These are phyloP conservation scores for Heliangelus exortis DNA, from an alignment of 2,797 vertebrate genomes.

Conservation along the genomic window DNA sequence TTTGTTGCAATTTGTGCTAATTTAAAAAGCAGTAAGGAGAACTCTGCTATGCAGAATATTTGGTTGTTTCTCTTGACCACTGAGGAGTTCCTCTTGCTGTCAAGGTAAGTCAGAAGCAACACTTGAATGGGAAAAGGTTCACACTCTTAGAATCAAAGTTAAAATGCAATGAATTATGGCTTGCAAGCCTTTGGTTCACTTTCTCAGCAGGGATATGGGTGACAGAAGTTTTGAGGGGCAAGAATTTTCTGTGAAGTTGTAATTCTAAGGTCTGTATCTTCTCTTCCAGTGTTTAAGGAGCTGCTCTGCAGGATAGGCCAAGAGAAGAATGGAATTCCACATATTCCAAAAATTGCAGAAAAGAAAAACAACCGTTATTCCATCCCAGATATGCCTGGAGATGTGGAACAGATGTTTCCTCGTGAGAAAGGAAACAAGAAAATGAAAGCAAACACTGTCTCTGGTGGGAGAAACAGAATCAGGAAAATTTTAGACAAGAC, in stretches of 20 bases:
- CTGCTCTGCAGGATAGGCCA: constrained; percentile 89
- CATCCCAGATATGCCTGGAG: constrained; percentile 92
- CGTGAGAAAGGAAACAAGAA: constrained; percentile 92
- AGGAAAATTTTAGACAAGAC: constrained; percentile 97
- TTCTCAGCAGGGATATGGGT: neutral
- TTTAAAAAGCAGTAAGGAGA: neutral
- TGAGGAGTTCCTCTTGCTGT: neutral
- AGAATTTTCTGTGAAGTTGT: neutral
- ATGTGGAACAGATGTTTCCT: constrained; percentile 89
- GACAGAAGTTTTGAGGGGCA: neutral
- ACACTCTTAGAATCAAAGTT: neutral
- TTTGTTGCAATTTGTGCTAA: neutral
- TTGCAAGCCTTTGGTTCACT: neutral
- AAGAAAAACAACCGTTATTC: constrained; percentile 96
- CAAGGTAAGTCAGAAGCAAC: neutral
- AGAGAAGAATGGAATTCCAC: constrained; percentile 91
- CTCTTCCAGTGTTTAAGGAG: constrained; percentile 92
- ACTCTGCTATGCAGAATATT: neutral
- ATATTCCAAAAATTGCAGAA: constrained; percentile 96
- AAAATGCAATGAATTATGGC: neutral
- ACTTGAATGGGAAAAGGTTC: neutral
- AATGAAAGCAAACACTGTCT: constrained; percentile 96
- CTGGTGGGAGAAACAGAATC: constrained; percentile 95
- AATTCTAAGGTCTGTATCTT: neutral
- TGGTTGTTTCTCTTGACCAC: neutral